Base-by-base conservation (phyloP, 2,113 vertebrate species). In the Neopipo cinnamomea region DNA sequence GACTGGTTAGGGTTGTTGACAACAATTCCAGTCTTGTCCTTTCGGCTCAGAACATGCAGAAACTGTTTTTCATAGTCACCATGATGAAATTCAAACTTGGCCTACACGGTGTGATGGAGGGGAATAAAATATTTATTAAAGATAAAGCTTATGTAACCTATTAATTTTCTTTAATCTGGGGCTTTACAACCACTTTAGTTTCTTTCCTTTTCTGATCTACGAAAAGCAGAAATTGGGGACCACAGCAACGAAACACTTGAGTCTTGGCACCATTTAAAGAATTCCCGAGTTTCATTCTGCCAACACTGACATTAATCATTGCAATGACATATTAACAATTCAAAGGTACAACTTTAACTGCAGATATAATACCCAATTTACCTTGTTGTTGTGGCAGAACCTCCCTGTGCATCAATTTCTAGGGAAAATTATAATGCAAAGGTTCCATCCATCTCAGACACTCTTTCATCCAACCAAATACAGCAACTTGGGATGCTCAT, bases 11-110 rank as follows among this genome's bases (percentile, higher is more conserved):
- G 98, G 94, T 99, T 98, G 98, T 98, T 99, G 97, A 98, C 95
- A 94, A 99, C 98, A 97, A 99, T 99, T 98, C 99, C 99, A 98
- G 99, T 99, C 98, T 99, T 99, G 98, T 99, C 99, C 98, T 99
- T 99, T 96, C 99, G 99, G 98, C 99, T 98, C 98, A 99, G 98
- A 97, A 99, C 99, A 83, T 99, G 99, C 98, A 99, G 98, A 98
- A 99, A 99, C 98, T 99, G 99, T 98, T 99, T 99, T 98, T 99
- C 99, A 70, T 99, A 99, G 98, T 99, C 99, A 98, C 99, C 98
- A 9, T 99, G 99, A 98, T 99, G 99, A 99, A 99, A 99, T 96
- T 99, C 99, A 98, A 99, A 99, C 98, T 99, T 99, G 98, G 99
- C 99, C 99, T 99, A 76, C 24, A 30, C n/a, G 22, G 35, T 10